Base-by-base conservation (phyloP, 1,140 invertebrate genomes). In the Bombus sibiricus region DNA sequence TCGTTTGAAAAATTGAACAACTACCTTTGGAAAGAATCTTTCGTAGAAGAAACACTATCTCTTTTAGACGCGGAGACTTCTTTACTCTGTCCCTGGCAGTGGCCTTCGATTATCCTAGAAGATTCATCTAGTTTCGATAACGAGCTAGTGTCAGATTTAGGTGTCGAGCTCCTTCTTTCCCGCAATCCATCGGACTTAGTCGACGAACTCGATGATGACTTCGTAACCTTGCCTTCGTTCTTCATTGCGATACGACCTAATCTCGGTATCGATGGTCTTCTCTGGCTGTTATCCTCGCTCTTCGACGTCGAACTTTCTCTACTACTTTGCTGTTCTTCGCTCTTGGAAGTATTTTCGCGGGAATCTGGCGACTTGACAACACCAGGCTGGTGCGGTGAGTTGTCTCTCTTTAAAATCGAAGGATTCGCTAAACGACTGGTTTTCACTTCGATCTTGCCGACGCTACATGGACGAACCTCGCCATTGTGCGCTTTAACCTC, bases 11-110 rank as follows among this genome's bases (percentile, higher is more conserved):
- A 73, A 43, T n/a, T 32, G 0, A n/a, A 25, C 10, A 34, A 4
- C 9, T 87, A 91, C 83, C 89, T 91, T 73, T 89, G 88, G 1
- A 81, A 71, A 2, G 87, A 86, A 47, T 93, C 92, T 73, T 91
- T 93, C 71, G 86, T 87, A 47, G 85, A 71, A 15, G 81, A 69
- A 22, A 15, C 13, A 3, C 28, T 59, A 18, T 90, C 72, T 6
- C 68, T 77, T 15, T 91, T 91, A 41, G 59, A 37, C 1, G 69
- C 34, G 2, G 57, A 32, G 34, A 47, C 15, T 74, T 88, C 86
- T 68, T 82, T 77, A 43, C 62, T 85, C 47, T 78, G 75, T 3
- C 81, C 83, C 22, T 80, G 83, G 41, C 69, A 83, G 22, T 85
- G 43, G 18, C 86, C 83, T 25, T 90, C 87, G 0, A 88, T 74